phyloP scores from a whole-genome alignment of 2,888 invertebrate species.

The Holacanthella duospinosa region DNA sequence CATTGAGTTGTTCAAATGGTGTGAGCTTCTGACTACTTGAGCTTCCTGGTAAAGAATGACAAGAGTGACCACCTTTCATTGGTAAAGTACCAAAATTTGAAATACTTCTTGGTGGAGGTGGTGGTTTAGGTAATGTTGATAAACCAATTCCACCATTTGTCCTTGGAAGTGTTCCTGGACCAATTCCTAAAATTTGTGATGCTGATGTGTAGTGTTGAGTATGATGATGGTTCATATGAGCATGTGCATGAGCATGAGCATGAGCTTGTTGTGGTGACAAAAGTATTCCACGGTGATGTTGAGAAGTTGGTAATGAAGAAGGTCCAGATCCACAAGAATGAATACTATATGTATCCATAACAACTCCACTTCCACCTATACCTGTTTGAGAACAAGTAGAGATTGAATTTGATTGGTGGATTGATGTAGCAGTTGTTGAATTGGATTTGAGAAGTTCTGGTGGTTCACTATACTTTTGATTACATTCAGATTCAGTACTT shows the following conservation, averaged over 20 bases:
- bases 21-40: neutral
- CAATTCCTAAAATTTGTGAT: slow-evolving; percentile 15
- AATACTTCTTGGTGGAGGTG: slow-evolving; percentile 34
- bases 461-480: slow-evolving; percentile 33
- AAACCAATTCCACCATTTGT: slow-evolving; percentile 28
- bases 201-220: slow-evolving; percentile 19
- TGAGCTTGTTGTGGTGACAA: slow-evolving; percentile 33
- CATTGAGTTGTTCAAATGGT: slow-evolving; percentile 33
- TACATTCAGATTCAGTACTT: slow-evolving; percentile 45
- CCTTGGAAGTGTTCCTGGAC: slow-evolving; percentile 30
- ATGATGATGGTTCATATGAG: slow-evolving; percentile 18
- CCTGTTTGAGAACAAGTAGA: slow-evolving; percentile 5
- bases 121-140: slow-evolving; percentile 29
- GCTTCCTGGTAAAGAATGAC: neutral
- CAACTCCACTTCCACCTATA: neutral
- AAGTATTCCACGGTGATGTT: slow-evolving; percentile 33
- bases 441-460: slow-evolving; percentile 37
- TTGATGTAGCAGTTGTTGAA: slow-evolving; percentile 30
- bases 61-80: slow-evolving; percentile 10
- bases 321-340: slow-evolving; percentile 5
- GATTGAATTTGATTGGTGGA: slow-evolving; percentile 26
- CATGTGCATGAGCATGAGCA: too few species aligned
- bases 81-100: slow-evolving; percentile 34
- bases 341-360: neutral
- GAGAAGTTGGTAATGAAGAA: slow-evolving; percentile 17